Evolutionary conservation across 92 coral and sea anemone genomes (phyloP).

Genomic region (Umimayanthus chanpuru): DNA sequence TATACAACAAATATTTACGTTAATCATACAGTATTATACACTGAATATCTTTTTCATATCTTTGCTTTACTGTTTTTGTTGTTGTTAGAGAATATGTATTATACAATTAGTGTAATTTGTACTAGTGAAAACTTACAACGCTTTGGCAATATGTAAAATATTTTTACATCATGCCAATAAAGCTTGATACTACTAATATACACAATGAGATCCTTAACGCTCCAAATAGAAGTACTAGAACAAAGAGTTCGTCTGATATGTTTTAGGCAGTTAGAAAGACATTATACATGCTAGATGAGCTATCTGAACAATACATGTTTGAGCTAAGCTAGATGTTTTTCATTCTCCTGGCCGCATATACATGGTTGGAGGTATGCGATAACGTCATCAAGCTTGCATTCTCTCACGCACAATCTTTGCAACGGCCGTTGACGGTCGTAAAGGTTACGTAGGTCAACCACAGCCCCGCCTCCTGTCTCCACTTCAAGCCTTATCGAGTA

Average conservation of each 20-base stretch:
- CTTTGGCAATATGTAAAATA: no score
- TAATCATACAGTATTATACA: no score
- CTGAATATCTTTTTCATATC: no score
- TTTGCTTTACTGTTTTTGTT: no score
- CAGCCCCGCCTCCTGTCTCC: slow-evolving; percentile 15
- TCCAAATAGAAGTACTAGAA: background rate
- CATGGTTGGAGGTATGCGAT: background rate
- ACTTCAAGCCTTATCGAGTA: background rate
- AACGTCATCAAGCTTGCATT: background rate
- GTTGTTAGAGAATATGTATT: no score
- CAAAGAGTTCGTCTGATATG: background rate
- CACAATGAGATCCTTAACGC: background rate
- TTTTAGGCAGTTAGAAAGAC: background rate
- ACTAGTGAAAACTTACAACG: no score
- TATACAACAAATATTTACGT: no score
- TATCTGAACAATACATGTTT: background rate
- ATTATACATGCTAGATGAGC: background rate
- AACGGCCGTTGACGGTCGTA: slow-evolving; percentile 31
- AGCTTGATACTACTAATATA: no score
- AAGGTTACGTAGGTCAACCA: slow-evolving; percentile 2
- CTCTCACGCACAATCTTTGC: background rate
- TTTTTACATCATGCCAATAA: no score
- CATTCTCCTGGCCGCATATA: background rate
- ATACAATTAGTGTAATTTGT: no score
- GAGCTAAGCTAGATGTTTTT: background rate